A percentile compares a stretch with the other conserved stretches of the same genome.
These are phyloP conservation scores for Syngnathus rostellatus DNA, from an alignment of 2,797 vertebrate species.

Conservation along the genomic window DNA sequence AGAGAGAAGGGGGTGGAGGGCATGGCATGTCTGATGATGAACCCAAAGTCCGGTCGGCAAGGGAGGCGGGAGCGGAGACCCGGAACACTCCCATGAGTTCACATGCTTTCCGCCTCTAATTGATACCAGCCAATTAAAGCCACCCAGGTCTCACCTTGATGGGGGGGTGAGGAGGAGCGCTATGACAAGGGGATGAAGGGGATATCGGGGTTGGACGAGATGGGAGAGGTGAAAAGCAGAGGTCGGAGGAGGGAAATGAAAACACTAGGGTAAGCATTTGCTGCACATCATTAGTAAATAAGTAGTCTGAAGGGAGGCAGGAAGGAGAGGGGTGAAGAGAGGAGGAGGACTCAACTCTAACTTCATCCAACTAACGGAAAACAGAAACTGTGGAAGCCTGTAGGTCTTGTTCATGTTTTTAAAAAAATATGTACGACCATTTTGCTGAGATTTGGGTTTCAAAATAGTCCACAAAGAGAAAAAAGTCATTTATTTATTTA, in stretches of 20 bases:
- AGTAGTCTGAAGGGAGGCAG: constrained; percentile 23
- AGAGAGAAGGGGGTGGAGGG: constrained; percentile 5
- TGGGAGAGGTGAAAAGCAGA: constrained; percentile 28
- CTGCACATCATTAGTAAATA: constrained; percentile 60
- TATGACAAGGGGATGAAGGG: too few species aligned
- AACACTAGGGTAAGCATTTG: constrained; percentile 57
- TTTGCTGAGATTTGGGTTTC: too few species aligned
- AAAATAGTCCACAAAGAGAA: too few species aligned
- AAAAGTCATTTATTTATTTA: too few species aligned
- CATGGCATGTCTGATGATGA: constrained; percentile 22
- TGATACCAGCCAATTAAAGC: constrained; percentile 68
- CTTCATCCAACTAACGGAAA: not conserved
- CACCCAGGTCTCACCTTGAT: constrained; percentile 54
- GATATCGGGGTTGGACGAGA: constrained; percentile 10
- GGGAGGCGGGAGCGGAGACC: constrained; percentile 39
- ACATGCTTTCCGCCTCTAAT: constrained; percentile 55
- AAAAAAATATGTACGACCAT: too few species aligned
- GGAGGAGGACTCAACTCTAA: not conserved
- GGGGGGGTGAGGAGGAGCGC: constrained; percentile 30
- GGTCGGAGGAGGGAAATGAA: constrained; percentile 28
- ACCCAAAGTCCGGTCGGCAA: constrained; percentile 22
- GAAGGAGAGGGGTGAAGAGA: constrained; percentile 12
- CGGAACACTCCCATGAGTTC: constrained; percentile 33
- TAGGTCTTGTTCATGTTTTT: too few species aligned
- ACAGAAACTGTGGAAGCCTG: not conserved